These are phyloP conservation scores for Cremastinae sp. DNA, from an alignment of 2,888 invertebrate genomes.

Conservation along the genomic window DNA sequence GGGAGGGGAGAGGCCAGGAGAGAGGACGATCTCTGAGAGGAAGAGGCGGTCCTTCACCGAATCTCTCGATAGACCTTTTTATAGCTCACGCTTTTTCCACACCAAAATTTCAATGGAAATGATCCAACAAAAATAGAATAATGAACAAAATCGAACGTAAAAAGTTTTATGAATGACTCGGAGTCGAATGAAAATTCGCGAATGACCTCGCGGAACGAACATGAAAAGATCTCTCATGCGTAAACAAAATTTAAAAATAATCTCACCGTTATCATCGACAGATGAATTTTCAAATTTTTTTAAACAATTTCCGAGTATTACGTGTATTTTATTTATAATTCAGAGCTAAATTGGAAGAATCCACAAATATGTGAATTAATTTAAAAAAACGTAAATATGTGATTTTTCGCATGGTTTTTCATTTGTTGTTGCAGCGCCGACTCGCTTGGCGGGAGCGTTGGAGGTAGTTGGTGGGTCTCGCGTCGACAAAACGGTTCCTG, in stretches of 20 bases:
- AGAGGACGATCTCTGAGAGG: slow-evolving; percentile 38
- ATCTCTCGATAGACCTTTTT: slow-evolving; percentile 28
- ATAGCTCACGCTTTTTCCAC: neutral
- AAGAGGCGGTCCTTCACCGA: slow-evolving; percentile 40
- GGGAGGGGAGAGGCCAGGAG: slow-evolving; percentile 5
- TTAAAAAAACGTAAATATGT: neutral
- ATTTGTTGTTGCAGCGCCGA: too few species aligned
- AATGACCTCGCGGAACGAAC: slow-evolving; percentile 11
- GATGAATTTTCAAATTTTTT: too few species aligned
- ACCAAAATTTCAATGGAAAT: neutral
- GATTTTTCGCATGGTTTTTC: too few species aligned
- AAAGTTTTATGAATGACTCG: too few species aligned
- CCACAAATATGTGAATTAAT: neutral
- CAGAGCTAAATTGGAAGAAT: too few species aligned
- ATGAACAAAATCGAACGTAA: slow-evolving; percentile 5
- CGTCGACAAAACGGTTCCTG: too few species aligned
- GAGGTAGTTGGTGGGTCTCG: too few species aligned
- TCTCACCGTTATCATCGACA: too few species aligned
- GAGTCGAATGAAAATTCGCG: too few species aligned
- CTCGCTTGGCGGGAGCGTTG: too few species aligned
- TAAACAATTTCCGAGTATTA: too few species aligned
- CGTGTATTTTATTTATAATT: too few species aligned
- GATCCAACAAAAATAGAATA: neutral
- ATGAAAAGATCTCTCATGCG: neutral
- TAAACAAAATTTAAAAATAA: neutral